Evolutionary conservation across 2,113 vertebrate genomes (phyloP), one percentile per base, ranked within the genome.

Genomic region (Tachysurus vachellii): DNA sequence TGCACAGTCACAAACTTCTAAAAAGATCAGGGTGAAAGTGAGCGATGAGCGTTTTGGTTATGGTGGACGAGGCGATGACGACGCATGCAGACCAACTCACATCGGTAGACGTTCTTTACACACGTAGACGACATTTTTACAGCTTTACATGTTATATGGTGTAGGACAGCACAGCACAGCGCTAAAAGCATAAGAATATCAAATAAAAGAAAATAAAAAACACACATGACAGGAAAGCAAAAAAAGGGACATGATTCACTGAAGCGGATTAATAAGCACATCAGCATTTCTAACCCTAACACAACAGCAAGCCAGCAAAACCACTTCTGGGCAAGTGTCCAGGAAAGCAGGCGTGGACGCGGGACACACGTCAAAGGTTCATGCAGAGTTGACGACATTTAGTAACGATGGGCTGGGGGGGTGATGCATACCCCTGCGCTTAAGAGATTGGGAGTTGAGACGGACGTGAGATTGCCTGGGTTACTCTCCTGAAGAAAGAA

Each of bases 361-460:
- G 56, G 71, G 59, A 87, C 50, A 28, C 5, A 75, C 26, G 83
- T 71, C 28, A 36, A 81, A 56, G 66, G 54, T 80, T 56, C 66
- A 83, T 75, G 83, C 83, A 93, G 84, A 90, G 80, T 90, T 86
- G 91, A 88, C 31, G 83, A 79, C 44, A 87, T 31, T 85, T 57
- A 21, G 62, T 12, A 62, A 88, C 84, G 19, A 84, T 93, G 93
- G 93, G 93, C 93, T 44, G 5, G 47, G 47, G 36, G 36, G 36
- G 36, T 36, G 36, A 36, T 36, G 36, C 96, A 94, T 96, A 96
- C 96, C 96, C 93, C 95, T 91, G 95, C 90, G 92, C 93, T 96
- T 95, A 96, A 95, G 88, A 96, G 95, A 94, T 95, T 95, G 93
- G 96, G 95, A 93, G 95, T 93, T 92, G 96, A 96, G 93, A 96